Percentiles rank a stretch among this genome's conserved stretches.
Conservation (phyloP, 2,888 invertebrate genomes). For the Tethea ocularis region DNA sequence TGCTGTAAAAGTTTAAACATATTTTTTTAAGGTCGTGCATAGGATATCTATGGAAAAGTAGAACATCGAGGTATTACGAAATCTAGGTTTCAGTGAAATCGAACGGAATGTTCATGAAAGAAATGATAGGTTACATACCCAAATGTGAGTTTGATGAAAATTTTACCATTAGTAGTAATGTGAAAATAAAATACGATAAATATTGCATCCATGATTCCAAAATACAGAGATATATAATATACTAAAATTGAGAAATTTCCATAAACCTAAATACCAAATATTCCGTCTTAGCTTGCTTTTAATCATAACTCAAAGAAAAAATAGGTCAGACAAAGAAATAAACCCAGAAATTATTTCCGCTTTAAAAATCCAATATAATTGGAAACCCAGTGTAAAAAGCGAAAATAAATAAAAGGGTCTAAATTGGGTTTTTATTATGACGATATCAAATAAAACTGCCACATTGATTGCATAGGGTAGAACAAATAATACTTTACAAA, state of each 20-base stretch:
- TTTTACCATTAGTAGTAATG: too few species aligned
- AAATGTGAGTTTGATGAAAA: too few species aligned
- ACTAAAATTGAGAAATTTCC: too few species aligned
- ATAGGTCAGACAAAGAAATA: constrained; percentile 25
- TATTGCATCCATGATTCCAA: too few species aligned
- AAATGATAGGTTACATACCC: too few species aligned
- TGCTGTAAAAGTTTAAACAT: background rate
- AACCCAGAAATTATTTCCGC: constrained; percentile 22
- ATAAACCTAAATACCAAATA: background rate
- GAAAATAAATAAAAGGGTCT: constrained; percentile 31
- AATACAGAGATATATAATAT: too few species aligned
- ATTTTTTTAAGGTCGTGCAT: background rate
- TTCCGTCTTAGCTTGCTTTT: constrained; percentile 10
- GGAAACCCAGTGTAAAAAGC: constrained; percentile 26
- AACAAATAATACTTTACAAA: constrained; percentile 34
- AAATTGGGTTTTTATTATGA: constrained; percentile 30
- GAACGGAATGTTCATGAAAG: background rate
- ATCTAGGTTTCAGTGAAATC: background rate
- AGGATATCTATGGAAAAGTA: background rate
- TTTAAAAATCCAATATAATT: constrained; percentile 37
- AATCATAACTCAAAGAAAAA: constrained; percentile 26
- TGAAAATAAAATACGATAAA: too few species aligned
- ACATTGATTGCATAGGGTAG: constrained; percentile 26
- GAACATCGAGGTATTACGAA: background rate
- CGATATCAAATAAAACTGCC: constrained; percentile 42